Conservation (phyloP, 2,113 vertebrate genomes). For the Sander lucioperca region DNA sequence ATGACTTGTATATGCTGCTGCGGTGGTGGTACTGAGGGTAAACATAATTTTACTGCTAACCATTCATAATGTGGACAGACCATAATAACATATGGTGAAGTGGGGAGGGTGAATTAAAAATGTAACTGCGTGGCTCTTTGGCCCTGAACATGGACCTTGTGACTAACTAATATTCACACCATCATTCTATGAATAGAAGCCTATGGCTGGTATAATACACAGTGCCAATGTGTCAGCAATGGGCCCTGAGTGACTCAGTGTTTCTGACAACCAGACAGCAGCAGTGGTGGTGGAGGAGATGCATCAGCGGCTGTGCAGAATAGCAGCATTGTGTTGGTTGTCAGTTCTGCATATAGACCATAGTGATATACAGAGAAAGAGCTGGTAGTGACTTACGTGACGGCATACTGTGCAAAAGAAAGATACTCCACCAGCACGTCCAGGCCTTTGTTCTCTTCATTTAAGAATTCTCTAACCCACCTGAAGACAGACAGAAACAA, state of each 20-base stretch:
- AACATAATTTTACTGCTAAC: constrained; percentile 65
- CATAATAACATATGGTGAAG: constrained; percentile 71
- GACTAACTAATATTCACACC: constrained; percentile 75
- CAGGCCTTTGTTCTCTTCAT: constrained; percentile 97
- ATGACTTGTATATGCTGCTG: constrained; percentile 45
- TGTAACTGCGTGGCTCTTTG: constrained; percentile 53
- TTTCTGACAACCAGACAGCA: constrained; percentile 63
- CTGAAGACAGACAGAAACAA: constrained; percentile 76
- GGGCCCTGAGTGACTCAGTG: constrained; percentile 71
- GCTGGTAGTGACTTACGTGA: constrained; percentile 90
- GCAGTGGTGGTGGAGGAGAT: constrained; percentile 39
- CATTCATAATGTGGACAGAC: constrained; percentile 70
- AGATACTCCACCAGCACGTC: constrained; percentile 98
- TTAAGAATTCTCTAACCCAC: constrained; percentile 98
- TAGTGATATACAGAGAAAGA: constrained; percentile 20
- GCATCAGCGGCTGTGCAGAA: constrained; percentile 68
- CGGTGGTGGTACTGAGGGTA: constrained; percentile 40
- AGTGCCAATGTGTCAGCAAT: constrained; percentile 60
- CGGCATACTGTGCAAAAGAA: constrained; percentile 97
- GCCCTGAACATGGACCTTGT: constrained; percentile 66
- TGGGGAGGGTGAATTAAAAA: constrained; percentile 56
- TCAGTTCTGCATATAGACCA: constrained; percentile 35
- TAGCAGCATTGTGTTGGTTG: constrained; percentile 71
- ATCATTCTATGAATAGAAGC: constrained; percentile 77
- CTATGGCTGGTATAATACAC: constrained; percentile 60